Evolutionary conservation across 2,888 invertebrate genomes (phyloP).

Genomic region (Onchidella celtica): DNA sequence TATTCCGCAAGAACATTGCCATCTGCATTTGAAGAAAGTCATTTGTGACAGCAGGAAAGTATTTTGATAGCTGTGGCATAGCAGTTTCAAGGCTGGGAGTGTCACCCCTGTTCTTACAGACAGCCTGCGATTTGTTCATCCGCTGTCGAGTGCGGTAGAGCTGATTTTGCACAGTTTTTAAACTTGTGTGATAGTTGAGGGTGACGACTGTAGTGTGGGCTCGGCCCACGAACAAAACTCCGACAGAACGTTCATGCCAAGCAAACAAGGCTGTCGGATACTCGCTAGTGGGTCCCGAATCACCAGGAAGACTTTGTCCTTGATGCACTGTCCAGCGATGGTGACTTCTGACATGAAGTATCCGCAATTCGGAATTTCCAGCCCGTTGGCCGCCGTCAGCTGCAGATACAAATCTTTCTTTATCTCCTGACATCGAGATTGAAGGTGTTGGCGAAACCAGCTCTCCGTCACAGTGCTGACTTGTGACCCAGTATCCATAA

Average conservation of each 20-base stretch:
- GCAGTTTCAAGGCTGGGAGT: too few relatives aligned
- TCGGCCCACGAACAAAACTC: not conserved
- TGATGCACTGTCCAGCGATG: not conserved
- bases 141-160: too few relatives aligned
- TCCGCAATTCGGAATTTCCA: not conserved
- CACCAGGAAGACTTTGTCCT: not conserved
- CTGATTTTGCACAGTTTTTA: too few relatives aligned
- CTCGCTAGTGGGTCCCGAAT: not conserved
- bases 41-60: too few relatives aligned
- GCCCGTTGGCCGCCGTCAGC: constrained; percentile 4
- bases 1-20: too few relatives aligned
- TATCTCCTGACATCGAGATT: not conserved
- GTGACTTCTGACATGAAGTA: not conserved
- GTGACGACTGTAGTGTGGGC: too few relatives aligned
- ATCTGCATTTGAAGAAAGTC: too few relatives aligned
- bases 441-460: not conserved
- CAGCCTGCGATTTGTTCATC: too few relatives aligned
- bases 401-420: not conserved
- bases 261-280: not conserved
- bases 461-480: not conserved
- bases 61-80: too few relatives aligned
- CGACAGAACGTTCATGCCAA: not conserved
- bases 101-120: too few relatives aligned
- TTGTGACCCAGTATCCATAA: constrained; percentile 10
- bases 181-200: too few relatives aligned